Evolutionary conservation across 2,888 invertebrate species (phyloP), one percentile per base, ranked within the genome.

Genomic region (Amphipyra tragopoginis): DNA sequence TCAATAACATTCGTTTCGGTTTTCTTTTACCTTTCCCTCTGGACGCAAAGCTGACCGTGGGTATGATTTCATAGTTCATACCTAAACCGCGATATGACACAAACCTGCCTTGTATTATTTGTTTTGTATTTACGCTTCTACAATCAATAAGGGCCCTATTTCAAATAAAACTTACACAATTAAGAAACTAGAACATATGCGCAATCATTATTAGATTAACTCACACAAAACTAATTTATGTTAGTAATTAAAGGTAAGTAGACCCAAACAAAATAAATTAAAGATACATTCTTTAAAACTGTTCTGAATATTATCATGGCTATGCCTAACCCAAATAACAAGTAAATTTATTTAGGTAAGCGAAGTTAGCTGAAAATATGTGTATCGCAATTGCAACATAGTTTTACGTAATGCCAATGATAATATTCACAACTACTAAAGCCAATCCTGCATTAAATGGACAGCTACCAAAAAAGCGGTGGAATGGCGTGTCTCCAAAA

Each of bases 401-500:
- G 26, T 6, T 10, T 34, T 29, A 34, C 13, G 11, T 38, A n/a
- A 53, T 40, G 39, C 67, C 62, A 72, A 77, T 89, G 90, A 91
- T 90, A 91, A 90, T 91, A 91, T 92, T 91, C 92, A 91, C 79
- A 87, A 86, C 83, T 61, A 65, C 53, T 61, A 77, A 68, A 86
- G 84, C 73, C 79, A 86, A 83, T 88, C 88, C 90, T 88, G 85
- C 81, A 86, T 84, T 83, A 88, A 88, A 85, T 83, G 82, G 86
- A 85, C 88, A 91, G 90, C 94, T 98, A 98, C 98, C 98, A 95
- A 98, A 98, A 94, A 96, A 97, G 95, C 97, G 97, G 95, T 97
- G 97, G 95, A 98, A 97, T 91, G 98, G 97, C 90, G 97, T 97
- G 91, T 96, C 95, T 94, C 98, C 98, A 95, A 97, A 98, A 96